Evolutionary conservation across 2,113 vertebrate genomes (phyloP).

Genomic region (Lycaon pictus): DNA sequence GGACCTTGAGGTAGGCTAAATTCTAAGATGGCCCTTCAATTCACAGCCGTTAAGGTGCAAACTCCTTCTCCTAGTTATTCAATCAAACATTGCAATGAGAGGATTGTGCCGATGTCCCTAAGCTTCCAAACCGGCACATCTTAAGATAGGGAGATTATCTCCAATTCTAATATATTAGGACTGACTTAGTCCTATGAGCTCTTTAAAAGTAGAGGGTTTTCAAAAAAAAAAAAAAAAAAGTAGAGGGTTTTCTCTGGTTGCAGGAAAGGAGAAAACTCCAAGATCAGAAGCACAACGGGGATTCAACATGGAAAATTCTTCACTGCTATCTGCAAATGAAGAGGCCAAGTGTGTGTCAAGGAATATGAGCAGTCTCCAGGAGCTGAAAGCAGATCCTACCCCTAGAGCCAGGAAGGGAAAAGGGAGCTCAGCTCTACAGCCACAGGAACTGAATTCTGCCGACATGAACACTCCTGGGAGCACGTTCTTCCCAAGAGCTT

Average conservation of each 20-base stretch:
- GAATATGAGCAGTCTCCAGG: background rate
- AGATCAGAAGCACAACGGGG: background rate
- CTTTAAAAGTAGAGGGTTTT: constrained; percentile 26
- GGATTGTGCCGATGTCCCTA: background rate
- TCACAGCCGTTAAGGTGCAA: background rate
- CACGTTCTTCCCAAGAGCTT: background rate
- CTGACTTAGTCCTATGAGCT: background rate
- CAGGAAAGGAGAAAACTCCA: constrained; percentile 8
- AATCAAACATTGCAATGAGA: background rate
- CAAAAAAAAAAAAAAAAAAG: background rate
- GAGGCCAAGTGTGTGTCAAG: background rate
- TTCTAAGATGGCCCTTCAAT: background rate
- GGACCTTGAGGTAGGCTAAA: background rate
- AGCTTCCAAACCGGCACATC: background rate
- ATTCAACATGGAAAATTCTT: background rate
- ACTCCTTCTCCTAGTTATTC: background rate
- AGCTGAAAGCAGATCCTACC: background rate
- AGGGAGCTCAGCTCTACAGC: background rate
- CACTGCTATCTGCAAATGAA: background rate
- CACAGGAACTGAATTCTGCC: background rate
- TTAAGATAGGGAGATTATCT: background rate
- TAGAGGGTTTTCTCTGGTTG: background rate
- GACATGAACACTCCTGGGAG: background rate
- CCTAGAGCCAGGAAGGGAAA: background rate
- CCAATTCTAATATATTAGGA: background rate